A percentile compares a stretch with the other conserved stretches of the same genome.
These are phyloP conservation scores for Hemitrygon akajei DNA, from an alignment of 2,797 vertebrate species.

Conservation along the genomic window DNA sequence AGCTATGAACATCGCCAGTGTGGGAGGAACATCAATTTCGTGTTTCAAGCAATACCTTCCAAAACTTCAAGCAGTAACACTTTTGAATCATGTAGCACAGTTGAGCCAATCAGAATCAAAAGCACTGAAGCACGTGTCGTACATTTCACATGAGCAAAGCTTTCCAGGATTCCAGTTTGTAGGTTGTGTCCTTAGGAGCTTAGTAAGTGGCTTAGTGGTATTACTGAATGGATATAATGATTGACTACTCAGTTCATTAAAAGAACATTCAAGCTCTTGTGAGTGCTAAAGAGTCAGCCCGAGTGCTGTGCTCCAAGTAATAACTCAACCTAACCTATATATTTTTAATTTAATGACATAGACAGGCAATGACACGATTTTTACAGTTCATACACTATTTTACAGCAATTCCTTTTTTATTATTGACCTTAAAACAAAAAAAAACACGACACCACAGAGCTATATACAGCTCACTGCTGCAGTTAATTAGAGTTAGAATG, in stretches of 20 bases:
- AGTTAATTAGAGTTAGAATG: slow-evolving; percentile 62
- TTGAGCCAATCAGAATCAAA: slow-evolving; percentile 4
- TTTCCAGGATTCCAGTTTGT: neutral
- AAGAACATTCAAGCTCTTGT: neutral
- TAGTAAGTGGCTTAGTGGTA: neutral
- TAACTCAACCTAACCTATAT: neutral
- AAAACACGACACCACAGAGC: neutral
- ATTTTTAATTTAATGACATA: neutral
- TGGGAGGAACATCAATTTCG: neutral
- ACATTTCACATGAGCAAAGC: neutral
- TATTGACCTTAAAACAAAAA: neutral
- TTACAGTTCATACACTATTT: neutral
- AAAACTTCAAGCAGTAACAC: neutral
- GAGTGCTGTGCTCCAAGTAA: neutral
- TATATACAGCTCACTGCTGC: neutral
- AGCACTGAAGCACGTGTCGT: neutral
- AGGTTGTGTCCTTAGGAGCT: neutral
- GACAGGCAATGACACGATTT: neutral
- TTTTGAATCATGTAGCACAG: neutral
- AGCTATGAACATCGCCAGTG: neutral
- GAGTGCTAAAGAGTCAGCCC: neutral
- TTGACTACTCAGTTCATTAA: neutral
- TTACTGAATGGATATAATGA: neutral
- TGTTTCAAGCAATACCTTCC: neutral
- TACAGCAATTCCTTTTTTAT: neutral